phyloP scores from a whole-genome alignment of 2,888 invertebrate species.

The Hymenopus coronatus region DNA sequence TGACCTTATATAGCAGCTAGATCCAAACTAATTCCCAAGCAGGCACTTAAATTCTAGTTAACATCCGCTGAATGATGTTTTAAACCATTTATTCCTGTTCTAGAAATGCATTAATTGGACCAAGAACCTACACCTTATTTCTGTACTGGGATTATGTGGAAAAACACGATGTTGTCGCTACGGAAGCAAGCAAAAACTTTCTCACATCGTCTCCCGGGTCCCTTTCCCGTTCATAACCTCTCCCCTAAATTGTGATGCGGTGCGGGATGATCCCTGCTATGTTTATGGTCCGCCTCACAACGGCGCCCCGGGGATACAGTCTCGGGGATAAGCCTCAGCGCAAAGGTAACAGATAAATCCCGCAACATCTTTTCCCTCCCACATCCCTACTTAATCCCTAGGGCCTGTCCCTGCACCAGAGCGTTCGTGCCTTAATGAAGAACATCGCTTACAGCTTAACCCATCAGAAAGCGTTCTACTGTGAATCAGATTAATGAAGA shows the following conservation, averaged over 20 bases:
- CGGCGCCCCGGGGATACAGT: background rate
- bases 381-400: background rate
- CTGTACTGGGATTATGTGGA: no score
- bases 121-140: no score
- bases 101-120: no score
- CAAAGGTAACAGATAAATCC: slow-evolving; percentile 19
- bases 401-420: background rate
- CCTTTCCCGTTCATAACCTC: background rate
- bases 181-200: background rate
- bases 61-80: no score
- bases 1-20: no score
- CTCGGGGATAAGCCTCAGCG: slow-evolving; percentile 13
- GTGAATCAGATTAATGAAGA: background rate
- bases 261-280: background rate
- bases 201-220: background rate
- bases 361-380: background rate
- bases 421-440: background rate
- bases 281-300: background rate
- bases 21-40: no score
- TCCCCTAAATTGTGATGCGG: background rate
- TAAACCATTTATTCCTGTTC: no score
- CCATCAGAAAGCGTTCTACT: background rate
- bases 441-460: background rate
- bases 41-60: no score
- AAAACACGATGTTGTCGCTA: no score